Conservation (phyloP, 2,797 vertebrate species). For the Prunella strophiata region DNA sequence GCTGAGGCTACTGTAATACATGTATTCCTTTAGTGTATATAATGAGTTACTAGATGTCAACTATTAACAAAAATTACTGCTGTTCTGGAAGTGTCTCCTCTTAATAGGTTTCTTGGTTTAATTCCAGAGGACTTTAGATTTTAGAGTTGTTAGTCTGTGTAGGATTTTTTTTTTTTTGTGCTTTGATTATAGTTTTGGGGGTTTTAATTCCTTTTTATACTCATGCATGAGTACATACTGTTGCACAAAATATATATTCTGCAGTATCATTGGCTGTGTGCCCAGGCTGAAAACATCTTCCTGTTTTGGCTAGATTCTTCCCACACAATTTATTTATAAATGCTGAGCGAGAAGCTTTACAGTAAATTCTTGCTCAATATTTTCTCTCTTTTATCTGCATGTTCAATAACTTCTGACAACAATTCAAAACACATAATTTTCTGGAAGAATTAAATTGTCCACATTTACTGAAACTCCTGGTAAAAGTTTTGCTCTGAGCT, state of each 20-base stretch:
- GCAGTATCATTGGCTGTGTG: neutral
- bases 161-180: neutral
- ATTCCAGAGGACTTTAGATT: neutral
- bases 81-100: neutral
- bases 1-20: neutral
- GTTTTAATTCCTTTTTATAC: neutral
- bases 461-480: neutral
- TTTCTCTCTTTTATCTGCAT: neutral
- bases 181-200: neutral
- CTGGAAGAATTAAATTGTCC: neutral
- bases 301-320: slow-evolving; percentile 18
- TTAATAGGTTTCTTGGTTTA: neutral
- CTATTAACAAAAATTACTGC: neutral
- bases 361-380: neutral
- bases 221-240: neutral
- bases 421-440: neutral
- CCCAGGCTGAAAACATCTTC: slow-evolving; percentile 24
- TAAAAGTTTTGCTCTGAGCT: neutral
- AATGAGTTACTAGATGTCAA: neutral
- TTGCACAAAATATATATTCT: neutral
- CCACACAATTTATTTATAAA: slow-evolving; percentile 3
- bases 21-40: neutral
- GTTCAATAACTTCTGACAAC: neutral
- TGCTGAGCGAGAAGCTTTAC: neutral
- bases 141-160: neutral